Evolutionary conservation across 2,113 vertebrate genomes (phyloP).

Genomic region (Camelus bactrianus): DNA sequence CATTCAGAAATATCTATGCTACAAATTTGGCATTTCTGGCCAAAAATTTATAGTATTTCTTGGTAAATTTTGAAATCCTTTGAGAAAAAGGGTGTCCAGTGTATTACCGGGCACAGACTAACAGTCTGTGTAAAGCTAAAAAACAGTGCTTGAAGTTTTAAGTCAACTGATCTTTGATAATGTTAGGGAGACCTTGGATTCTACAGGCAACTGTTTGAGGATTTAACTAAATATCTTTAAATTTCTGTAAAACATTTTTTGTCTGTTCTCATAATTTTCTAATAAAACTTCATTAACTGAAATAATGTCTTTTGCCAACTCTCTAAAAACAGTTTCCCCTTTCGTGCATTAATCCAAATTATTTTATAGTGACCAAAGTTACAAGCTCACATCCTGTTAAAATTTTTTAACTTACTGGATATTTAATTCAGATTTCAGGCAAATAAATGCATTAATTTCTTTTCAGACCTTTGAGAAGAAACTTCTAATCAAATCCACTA

Average conservation of each 20-base stretch:
- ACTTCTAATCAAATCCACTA: not conserved
- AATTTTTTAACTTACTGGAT: not conserved
- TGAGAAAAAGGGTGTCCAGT: not conserved
- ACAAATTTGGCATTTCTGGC: not conserved
- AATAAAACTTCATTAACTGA: not conserved
- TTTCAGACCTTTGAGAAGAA: slow-evolving; percentile 18
- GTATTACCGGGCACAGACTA: not conserved
- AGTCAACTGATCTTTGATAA: not conserved
- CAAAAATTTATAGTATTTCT: not conserved
- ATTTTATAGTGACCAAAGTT: not conserved
- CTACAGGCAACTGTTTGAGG: not conserved
- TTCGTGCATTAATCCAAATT: not conserved
- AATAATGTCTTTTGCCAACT: not conserved
- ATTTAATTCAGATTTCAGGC: slow-evolving; percentile 18
- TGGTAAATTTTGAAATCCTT: not conserved
- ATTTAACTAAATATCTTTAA: not conserved
- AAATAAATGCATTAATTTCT: not conserved
- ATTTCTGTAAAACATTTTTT: not conserved
- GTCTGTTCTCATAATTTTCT: slow-evolving; percentile 8
- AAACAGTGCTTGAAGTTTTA: not conserved
- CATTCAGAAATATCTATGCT: not conserved
- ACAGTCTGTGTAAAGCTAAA: not conserved
- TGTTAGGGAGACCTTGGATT: not conserved
- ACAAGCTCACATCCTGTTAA: not conserved
- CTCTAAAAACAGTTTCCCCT: not conserved